phyloP scores from a whole-genome alignment of 2,113 vertebrate species.

The Ellobius talpinus region DNA sequence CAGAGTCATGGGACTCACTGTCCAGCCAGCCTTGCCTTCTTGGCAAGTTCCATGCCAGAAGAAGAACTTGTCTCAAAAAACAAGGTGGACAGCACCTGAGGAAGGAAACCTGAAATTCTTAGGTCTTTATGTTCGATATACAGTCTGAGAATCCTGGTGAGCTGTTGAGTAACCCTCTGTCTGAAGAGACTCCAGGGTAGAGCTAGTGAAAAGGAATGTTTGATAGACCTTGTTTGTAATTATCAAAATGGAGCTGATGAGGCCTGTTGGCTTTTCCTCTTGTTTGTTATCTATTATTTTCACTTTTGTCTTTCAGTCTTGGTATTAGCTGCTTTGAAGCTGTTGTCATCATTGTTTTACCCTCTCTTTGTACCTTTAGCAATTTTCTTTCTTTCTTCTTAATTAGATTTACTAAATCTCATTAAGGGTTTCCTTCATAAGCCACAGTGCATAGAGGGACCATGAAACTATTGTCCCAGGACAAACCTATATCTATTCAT shows the following conservation, averaged over 20 bases:
- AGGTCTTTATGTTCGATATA: neutral
- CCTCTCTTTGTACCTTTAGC: neutral
- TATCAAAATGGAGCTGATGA: neutral
- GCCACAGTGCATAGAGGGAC: neutral
- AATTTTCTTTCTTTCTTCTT: neutral
- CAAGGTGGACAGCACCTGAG: neutral
- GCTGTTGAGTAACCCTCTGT: rapidly evolving
- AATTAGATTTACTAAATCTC: neutral
- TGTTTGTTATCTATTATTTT: neutral
- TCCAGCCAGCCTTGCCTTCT: neutral
- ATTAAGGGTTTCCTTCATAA: neutral
- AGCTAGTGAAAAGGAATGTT: neutral
- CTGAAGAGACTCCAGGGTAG: neutral
- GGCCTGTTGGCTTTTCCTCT: neutral
- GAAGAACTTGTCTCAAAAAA: neutral
- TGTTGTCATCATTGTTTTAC: neutral
- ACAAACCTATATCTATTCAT: neutral
- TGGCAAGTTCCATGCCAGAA: neutral
- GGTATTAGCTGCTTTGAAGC: neutral
- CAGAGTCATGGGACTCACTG: neutral
- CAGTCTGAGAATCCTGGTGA: neutral
- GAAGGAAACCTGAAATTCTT: neutral
- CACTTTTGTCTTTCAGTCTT: neutral
- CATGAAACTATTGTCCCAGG: neutral
- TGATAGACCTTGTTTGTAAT: neutral